These are phyloP conservation scores for Stramonita haemastoma DNA, from an alignment of 2,888 invertebrate species.

Conservation along the genomic window DNA sequence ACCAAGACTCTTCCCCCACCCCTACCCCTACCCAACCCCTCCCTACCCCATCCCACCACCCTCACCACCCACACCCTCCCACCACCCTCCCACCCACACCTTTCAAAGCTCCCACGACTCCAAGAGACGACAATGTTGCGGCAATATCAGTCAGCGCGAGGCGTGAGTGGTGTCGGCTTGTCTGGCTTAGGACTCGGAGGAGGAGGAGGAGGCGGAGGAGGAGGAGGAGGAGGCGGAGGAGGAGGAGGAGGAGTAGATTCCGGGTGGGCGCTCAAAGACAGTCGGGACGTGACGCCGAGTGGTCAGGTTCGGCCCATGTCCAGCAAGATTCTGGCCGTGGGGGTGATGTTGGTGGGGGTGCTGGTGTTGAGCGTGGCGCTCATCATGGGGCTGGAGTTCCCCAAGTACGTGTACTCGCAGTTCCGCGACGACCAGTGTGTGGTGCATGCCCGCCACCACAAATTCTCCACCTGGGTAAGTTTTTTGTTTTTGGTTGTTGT, in stretches of 20 bases:
- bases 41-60: neutral
- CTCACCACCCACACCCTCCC: neutral
- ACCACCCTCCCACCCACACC: neutral
- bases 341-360: conserved; percentile 61
- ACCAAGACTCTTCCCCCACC: neutral
- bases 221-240: neutral
- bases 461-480: conserved; percentile 66
- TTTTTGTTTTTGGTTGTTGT: neutral
- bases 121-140: conserved; percentile 8
- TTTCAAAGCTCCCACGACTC: neutral
- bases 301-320: conserved; percentile 50
- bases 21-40: neutral
- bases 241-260: neutral
- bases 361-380: conserved; percentile 62
- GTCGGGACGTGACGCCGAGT: conserved; percentile 39
- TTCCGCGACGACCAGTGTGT: conserved; percentile 61
- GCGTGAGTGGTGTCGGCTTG: neutral
- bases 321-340: conserved; percentile 61
- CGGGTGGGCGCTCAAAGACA: conserved; percentile 39
- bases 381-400: conserved; percentile 69
- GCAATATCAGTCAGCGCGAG: conserved; percentile 37
- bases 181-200: neutral
- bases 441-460: conserved; percentile 51
- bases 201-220: neutral
- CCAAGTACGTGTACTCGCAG: conserved; percentile 60